Conservation (phyloP, 1,140 invertebrate genomes). For the Aphaenogaster ashmeadi region DNA sequence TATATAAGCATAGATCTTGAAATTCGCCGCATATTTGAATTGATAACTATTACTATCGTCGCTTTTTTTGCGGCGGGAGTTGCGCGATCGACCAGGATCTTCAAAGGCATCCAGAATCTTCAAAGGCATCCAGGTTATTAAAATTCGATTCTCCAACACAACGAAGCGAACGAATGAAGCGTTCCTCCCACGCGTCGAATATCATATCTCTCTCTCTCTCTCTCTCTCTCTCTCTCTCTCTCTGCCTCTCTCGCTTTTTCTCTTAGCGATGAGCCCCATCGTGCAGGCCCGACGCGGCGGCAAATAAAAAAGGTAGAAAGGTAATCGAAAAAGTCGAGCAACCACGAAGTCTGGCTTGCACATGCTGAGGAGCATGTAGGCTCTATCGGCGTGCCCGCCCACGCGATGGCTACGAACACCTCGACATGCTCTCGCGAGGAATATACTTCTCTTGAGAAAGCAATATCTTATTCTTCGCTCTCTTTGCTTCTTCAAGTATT, state of each 20-base stretch:
- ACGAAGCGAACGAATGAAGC: slow-evolving; percentile 24
- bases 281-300: slow-evolving; percentile 4
- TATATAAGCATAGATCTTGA: background rate
- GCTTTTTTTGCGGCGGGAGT: slow-evolving; percentile 4
- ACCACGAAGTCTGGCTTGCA: slow-evolving; percentile 67
- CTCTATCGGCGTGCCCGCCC: slow-evolving; percentile 76
- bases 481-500: slow-evolving; percentile 19
- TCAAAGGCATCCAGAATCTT: slow-evolving; percentile 31
- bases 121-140: slow-evolving; percentile 62
- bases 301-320: slow-evolving; percentile 58
- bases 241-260: background rate
- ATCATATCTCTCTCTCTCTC: slow-evolving; percentile 10
- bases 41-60: background rate
- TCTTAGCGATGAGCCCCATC: slow-evolving; percentile 20
- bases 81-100: slow-evolving; percentile 14
- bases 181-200: slow-evolving; percentile 71
- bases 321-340: slow-evolving; percentile 78
- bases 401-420: slow-evolving; percentile 66
- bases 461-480: slow-evolving; percentile 54
- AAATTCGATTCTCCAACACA: slow-evolving; percentile 68
- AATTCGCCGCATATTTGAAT: background rate
- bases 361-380: slow-evolving; percentile 76
- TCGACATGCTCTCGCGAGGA: slow-evolving; percentile 65
- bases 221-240: slow-evolving; percentile 2
- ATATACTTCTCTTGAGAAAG: slow-evolving; percentile 56